Conservation (phyloP, 2,797 vertebrate species). For the Sebastes paucispinis region DNA sequence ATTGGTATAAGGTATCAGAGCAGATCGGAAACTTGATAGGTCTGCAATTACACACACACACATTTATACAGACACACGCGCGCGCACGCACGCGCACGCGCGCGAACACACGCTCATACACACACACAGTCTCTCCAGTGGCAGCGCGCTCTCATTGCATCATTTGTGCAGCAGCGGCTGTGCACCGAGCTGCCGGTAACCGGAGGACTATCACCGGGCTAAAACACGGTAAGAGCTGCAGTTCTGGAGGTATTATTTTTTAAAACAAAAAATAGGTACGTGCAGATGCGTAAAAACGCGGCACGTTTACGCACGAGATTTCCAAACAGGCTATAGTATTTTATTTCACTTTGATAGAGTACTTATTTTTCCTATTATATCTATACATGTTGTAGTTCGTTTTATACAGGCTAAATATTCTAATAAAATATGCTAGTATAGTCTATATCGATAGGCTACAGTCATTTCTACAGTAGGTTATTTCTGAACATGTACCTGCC, state of each 20-base stretch:
- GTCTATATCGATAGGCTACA: background rate
- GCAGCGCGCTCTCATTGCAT: slow-evolving; percentile 19
- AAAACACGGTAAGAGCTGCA: slow-evolving; percentile 33
- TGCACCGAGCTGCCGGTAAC: slow-evolving; percentile 10
- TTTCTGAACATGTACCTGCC: background rate
- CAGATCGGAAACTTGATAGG: slow-evolving; percentile 18
- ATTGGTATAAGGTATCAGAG: background rate
- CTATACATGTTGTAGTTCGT: background rate
- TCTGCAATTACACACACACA: background rate
- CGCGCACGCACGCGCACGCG: background rate
- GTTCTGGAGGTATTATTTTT: background rate
- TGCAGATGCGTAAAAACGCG: background rate
- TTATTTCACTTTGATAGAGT: background rate
- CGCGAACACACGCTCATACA: background rate
- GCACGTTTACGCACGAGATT: slow-evolving; percentile 9
- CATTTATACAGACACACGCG: background rate
- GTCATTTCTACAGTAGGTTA: background rate
- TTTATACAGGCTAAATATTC: background rate
- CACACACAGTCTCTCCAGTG: background rate
- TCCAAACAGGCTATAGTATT: background rate
- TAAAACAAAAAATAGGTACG: background rate
- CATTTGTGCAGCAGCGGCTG: slow-evolving; percentile 12
- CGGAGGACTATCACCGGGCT: slow-evolving; percentile 5
- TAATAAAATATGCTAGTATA: too few relatives aligned
- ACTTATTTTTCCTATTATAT: background rate